A percentile compares a stretch with the other conserved stretches of the same genome.
Evolutionary conservation across 2,797 vertebrate genomes (phyloP).

Genomic region (Remorina albescens): DNA sequence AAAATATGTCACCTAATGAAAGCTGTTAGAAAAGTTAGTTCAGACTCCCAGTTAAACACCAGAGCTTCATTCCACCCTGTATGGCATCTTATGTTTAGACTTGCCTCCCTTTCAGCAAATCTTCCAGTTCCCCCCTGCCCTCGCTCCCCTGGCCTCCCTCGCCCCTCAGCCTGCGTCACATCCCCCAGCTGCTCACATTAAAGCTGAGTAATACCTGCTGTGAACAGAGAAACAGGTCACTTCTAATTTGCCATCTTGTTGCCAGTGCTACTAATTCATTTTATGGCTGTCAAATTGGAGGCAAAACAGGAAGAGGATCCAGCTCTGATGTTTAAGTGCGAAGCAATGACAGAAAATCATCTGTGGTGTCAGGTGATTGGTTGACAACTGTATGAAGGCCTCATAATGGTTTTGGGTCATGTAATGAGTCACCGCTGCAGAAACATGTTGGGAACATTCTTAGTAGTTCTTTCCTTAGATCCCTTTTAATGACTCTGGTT

Average conservation of each 20-base stretch:
- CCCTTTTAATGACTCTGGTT: slow-evolving; percentile 63
- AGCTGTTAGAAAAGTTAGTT: slow-evolving; percentile 1
- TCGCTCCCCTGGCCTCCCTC: neutral
- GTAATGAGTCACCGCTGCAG: neutral
- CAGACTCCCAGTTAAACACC: slow-evolving; percentile 17
- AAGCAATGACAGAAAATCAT: slow-evolving; percentile 6
- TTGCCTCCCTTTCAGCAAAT: slow-evolving; percentile 41
- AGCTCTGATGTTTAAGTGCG: slow-evolving; percentile 25
- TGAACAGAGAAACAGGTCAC: slow-evolving; percentile 55
- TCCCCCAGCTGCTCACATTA: slow-evolving; percentile 28
- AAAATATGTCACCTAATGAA: neutral
- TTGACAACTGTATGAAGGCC: slow-evolving; percentile 9
- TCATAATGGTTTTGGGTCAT: slow-evolving; percentile 4
- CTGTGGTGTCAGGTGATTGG: slow-evolving; percentile 37
- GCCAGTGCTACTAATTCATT: slow-evolving; percentile 51
- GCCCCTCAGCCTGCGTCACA: neutral
- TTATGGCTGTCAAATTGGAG: slow-evolving; percentile 62
- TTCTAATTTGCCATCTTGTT: slow-evolving; percentile 57
- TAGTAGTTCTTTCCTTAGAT: slow-evolving; percentile 46
- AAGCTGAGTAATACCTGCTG: slow-evolving; percentile 41
- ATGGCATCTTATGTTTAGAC: slow-evolving; percentile 36
- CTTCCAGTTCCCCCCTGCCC: neutral
- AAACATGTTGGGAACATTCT: slow-evolving; percentile 20
- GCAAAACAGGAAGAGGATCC: slow-evolving; percentile 54
- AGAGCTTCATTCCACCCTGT: slow-evolving; percentile 1